A percentile compares a stretch with the other conserved stretches of the same genome.
Conservation (phyloP, 2,888 invertebrate species). For the Lithophane socia region DNA sequence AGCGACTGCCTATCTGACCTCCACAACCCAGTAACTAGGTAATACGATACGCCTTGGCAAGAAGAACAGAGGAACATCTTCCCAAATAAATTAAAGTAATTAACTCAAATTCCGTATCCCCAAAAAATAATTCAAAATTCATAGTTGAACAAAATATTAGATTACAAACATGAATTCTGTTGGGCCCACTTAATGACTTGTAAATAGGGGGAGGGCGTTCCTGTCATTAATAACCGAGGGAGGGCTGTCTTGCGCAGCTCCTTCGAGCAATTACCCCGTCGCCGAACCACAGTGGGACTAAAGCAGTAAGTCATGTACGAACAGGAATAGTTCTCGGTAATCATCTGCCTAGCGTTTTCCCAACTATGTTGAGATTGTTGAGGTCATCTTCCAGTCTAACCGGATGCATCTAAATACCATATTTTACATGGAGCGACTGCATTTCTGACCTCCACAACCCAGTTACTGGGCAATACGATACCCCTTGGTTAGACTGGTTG, state of each 20-base stretch:
- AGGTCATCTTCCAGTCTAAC: neutral
- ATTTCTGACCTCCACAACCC: neutral
- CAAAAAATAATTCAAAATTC: slow-evolving; percentile 62
- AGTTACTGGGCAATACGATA: no score
- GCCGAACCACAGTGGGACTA: slow-evolving; percentile 42
- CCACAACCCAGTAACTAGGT: no score
- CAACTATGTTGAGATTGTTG: neutral
- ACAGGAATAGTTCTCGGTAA: neutral
- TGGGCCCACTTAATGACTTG: slow-evolving; percentile 80
- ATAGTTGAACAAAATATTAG: slow-evolving; percentile 73
- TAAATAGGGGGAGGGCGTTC: slow-evolving; percentile 76
- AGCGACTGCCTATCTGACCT: no score
- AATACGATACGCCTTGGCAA: no score
- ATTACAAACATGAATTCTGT: slow-evolving; percentile 75
- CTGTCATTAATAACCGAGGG: slow-evolving; percentile 77
- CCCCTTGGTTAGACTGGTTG: neutral
- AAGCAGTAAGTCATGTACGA: slow-evolving; percentile 43
- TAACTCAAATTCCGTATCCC: neutral
- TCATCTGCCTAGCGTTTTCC: no score
- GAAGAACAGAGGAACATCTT: no score
- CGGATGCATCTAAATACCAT: no score
- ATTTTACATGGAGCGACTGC: no score
- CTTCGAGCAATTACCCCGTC: slow-evolving; percentile 84
- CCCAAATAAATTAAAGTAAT: slow-evolving; percentile 2
- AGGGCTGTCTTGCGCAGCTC: slow-evolving; percentile 83